These are phyloP conservation scores for Crossocerus cetratus DNA, from an alignment of 2,888 invertebrate genomes.

Conservation along the genomic window DNA sequence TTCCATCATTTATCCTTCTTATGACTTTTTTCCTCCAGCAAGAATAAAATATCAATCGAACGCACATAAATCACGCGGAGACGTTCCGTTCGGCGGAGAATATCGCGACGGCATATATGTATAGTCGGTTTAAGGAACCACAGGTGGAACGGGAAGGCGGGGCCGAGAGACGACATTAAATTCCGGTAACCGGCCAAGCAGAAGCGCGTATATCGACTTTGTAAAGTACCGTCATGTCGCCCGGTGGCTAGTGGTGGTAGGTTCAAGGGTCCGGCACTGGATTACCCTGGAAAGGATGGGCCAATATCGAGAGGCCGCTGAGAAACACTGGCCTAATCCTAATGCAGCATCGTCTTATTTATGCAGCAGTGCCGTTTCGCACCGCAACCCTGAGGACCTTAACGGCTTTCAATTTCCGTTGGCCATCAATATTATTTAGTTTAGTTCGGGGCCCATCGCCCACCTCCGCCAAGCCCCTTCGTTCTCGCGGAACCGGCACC, in stretches of 20 bases:
- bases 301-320: conserved; percentile 30
- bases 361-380: conserved; percentile 71
- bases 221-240: neutral
- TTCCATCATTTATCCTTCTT: too few species aligned
- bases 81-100: too few species aligned
- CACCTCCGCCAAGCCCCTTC: conserved; percentile 26
- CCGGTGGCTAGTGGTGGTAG: neutral
- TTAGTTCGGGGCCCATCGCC: conserved; percentile 72
- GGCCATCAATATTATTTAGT: conserved; percentile 77
- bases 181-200: conserved; percentile 9
- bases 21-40: too few species aligned
- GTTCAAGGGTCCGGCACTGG: neutral
- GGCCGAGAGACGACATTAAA: conserved; percentile 24
- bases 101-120: too few species aligned
- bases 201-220: conserved; percentile 11
- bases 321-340: conserved; percentile 70
- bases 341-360: conserved; percentile 73
- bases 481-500: conserved; percentile 12
- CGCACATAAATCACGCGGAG: neutral
- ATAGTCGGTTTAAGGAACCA: neutral
- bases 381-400: conserved; percentile 72
- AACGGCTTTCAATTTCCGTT: conserved; percentile 77
- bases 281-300: neutral
- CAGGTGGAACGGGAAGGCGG: neutral
- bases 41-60: neutral